Conservation (phyloP, 2,888 invertebrate genomes). For the Acronicta aceris region DNA sequence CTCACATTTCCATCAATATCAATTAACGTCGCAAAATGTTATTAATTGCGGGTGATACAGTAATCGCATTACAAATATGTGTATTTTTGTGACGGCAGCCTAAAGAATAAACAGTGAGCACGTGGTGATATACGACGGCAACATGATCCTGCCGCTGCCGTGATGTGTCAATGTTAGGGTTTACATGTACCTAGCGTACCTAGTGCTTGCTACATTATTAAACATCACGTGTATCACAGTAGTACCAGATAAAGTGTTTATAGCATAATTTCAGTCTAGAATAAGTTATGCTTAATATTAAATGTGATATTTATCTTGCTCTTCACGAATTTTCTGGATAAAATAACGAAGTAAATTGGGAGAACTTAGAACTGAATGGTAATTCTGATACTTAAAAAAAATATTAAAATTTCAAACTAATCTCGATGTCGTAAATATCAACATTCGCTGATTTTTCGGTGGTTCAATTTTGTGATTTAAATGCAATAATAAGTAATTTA, state of each 20-base stretch:
- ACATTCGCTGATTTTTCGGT: too few species aligned
- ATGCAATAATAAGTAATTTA: too few species aligned
- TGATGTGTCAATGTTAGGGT: slow-evolving; percentile 28
- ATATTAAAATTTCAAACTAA: too few species aligned
- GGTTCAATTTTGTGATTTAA: too few species aligned
- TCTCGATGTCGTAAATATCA: too few species aligned
- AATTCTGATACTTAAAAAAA: too few species aligned
- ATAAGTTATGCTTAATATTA: too few species aligned
- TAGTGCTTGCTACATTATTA: not conserved
- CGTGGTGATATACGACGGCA: slow-evolving; percentile 26
- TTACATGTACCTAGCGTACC: slow-evolving; percentile 2
- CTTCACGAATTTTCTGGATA: too few species aligned
- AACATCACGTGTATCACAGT: slow-evolving; percentile 7
- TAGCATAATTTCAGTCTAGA: too few species aligned
- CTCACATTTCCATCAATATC: slow-evolving; percentile 17
- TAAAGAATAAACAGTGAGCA: slow-evolving; percentile 38
- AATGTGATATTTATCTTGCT: too few species aligned
- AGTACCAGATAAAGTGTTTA: not conserved
- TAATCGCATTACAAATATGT: slow-evolving; percentile 51
- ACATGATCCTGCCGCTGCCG: slow-evolving; percentile 22
- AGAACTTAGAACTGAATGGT: too few species aligned
- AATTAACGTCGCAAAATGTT: slow-evolving; percentile 40
- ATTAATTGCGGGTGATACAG: slow-evolving; percentile 45
- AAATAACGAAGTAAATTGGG: too few species aligned
- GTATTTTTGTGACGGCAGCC: slow-evolving; percentile 29